Evolutionary conservation across 2,888 invertebrate species (phyloP).

Genomic region (Amphimallon solstitiale): DNA sequence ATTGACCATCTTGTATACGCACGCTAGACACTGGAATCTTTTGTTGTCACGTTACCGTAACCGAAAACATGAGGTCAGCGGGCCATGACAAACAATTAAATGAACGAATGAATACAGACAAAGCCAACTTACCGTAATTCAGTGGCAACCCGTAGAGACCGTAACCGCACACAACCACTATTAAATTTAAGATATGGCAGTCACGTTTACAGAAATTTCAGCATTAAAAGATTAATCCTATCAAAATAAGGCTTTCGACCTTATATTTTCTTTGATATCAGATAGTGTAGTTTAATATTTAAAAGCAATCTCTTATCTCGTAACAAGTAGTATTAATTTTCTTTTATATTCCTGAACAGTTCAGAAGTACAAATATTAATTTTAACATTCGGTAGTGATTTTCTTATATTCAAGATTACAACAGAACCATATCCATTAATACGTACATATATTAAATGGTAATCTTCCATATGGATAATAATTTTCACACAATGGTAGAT

Average conservation of each 20-base stretch:
- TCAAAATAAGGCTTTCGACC: neutral
- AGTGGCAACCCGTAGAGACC: neutral
- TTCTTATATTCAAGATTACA: too few species aligned
- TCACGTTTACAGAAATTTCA: constrained; percentile 13
- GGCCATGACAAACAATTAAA: constrained; percentile 33
- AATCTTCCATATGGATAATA: too few species aligned
- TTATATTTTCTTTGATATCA: too few species aligned
- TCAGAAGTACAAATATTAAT: too few species aligned
- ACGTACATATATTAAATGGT: too few species aligned
- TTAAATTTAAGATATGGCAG: constrained; percentile 6
- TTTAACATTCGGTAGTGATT: too few species aligned
- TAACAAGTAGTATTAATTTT: too few species aligned
- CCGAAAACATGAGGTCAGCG: constrained; percentile 28
- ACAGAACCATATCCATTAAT: too few species aligned
- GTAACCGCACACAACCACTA: constrained; percentile 9
- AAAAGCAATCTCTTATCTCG: too few species aligned
- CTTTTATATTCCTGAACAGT: too few species aligned
- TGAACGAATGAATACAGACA: constrained; percentile 30
- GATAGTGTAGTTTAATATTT: too few species aligned
- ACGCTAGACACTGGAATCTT: constrained; percentile 20
- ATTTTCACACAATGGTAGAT: too few species aligned
- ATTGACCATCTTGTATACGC: constrained; percentile 29
- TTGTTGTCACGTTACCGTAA: constrained; percentile 31
- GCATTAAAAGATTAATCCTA: constrained; percentile 9
- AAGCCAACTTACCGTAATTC: constrained; percentile 23